Evolutionary conservation across 2,888 invertebrate species (phyloP).

Genomic region (Protophormia terraenovae): DNA sequence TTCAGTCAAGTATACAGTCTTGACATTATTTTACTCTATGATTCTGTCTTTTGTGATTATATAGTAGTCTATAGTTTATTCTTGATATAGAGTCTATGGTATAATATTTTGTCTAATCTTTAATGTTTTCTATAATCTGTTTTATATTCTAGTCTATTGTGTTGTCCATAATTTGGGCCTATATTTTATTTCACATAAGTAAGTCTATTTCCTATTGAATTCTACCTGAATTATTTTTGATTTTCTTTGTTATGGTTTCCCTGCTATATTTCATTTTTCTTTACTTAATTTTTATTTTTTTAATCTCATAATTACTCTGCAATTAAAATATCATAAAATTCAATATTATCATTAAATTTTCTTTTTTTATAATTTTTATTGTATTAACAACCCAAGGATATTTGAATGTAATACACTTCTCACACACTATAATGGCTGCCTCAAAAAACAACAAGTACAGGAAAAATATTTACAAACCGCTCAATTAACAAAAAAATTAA

Average conservation of each 20-base stretch:
- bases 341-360: constrained; percentile 48
- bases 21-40: too few relatives aligned
- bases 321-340: constrained; percentile 58
- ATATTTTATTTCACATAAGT: too few relatives aligned
- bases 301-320: constrained; percentile 29
- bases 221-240: not conserved
- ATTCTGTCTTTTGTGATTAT: too few relatives aligned
- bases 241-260: not conserved
- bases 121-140: too few relatives aligned
- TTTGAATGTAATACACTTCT: not conserved
- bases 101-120: too few relatives aligned
- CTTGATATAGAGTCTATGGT: too few relatives aligned
- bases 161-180: too few relatives aligned
- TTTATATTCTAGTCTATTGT: too few relatives aligned
- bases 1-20: too few relatives aligned
- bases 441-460: not conserved
- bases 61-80: too few relatives aligned
- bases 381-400: constrained; percentile 10
- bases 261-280: not conserved
- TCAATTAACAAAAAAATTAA: not conserved
- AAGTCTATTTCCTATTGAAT: too few relatives aligned
- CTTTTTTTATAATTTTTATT: not conserved
- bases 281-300: not conserved
- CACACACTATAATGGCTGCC: not conserved
- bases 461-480: not conserved